Base-by-base conservation (phyloP, 2,113 vertebrate genomes). In the Epinephelus cyanopodus region DNA sequence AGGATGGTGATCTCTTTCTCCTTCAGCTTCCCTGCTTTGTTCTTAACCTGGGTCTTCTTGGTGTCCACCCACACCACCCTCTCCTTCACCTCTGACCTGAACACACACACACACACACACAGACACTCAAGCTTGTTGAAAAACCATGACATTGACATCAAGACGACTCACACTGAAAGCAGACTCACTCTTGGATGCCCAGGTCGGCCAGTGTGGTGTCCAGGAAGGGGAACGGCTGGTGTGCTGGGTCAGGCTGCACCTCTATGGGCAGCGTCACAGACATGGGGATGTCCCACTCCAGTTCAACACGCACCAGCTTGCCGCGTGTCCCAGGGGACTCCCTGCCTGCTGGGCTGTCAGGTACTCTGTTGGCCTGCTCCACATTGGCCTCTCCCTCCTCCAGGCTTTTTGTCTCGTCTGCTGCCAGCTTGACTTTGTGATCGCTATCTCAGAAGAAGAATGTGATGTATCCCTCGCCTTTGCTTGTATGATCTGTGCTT, bases 1-100 rank as follows among this genome's bases (percentile, higher is more conserved):
- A 95, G 77, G 69, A 96, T 87, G 2, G 93, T 94, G 60, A 92
- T 87, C 77, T 95, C 94, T 47, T 95, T 95, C 83, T 96, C 95
- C 87, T 95, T 95, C 80, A 95, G 81, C 85, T 94, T 95, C 61
- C 95, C 95, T 1, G 87, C 77, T 65, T 90, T 95, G 87, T 85
- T 94, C 81, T 92, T 94, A 15, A 95, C 92, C 79, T 89, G 91
- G 0, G 95, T 95, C 75, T 94, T 93, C 79, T 92, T 95, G 58
- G 89, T 93, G 90, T 96, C 95, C 0, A 95, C 93, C 94, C 93
- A 95, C 53, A 96, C 93, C 69, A 95, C 92, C 66, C 89, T 89
- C 88, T 95, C 95, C 92, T 94, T 94, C 54, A 96, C 94, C 15
- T 94, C 91, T 21, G 94, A 93, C 83, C 95, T 96, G 60, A 14